A percentile compares a stretch with the other conserved stretches of the same genome.
Conservation (phyloP, 2,888 invertebrate species). For the Frankliniella fusca region DNA sequence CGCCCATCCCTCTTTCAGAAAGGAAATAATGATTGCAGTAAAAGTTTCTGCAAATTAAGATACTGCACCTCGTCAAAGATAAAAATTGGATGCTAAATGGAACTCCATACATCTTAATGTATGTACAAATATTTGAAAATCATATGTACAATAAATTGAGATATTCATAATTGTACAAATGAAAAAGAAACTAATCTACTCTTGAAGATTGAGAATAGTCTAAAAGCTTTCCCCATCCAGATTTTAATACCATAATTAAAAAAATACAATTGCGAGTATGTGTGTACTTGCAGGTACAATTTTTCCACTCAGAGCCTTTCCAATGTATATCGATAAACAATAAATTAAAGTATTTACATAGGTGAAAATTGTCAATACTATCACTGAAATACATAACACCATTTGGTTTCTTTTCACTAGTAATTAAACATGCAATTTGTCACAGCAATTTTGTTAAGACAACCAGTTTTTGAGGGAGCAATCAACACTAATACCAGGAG, state of each 20-base stretch:
- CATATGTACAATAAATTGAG: slow-evolving; percentile 1
- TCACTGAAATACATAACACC: slow-evolving; percentile 19
- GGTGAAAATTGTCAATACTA: slow-evolving; percentile 20
- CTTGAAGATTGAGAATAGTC: not conserved
- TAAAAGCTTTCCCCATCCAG: slow-evolving; percentile 13
- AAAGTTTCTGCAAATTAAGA: not conserved
- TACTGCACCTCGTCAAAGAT: slow-evolving; percentile 3
- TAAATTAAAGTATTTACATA: slow-evolving; percentile 10
- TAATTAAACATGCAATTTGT: not conserved
- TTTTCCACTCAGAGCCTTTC: slow-evolving; percentile 3
- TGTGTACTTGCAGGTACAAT: slow-evolving; percentile 17
- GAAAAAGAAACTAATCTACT: not conserved
- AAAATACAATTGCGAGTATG: slow-evolving; percentile 23
- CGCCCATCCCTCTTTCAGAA: too few relatives aligned
- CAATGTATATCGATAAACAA: not conserved
- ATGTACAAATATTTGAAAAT: not conserved
- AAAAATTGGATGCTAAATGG: slow-evolving; percentile 17
- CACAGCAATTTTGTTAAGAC: not conserved
- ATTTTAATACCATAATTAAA: slow-evolving; percentile 8
- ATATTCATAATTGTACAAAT: slow-evolving; percentile 13
- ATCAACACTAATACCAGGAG: too few relatives aligned
- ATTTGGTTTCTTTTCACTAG: slow-evolving; percentile 8
- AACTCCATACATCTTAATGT: not conserved
- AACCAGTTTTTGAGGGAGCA: too few relatives aligned
- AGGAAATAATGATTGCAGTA: too few relatives aligned